Percentiles rank a stretch among this genome's conserved stretches.
Evolutionary conservation across 2,888 invertebrate genomes (phyloP).

Genomic region (Tetragnatha montana): DNA sequence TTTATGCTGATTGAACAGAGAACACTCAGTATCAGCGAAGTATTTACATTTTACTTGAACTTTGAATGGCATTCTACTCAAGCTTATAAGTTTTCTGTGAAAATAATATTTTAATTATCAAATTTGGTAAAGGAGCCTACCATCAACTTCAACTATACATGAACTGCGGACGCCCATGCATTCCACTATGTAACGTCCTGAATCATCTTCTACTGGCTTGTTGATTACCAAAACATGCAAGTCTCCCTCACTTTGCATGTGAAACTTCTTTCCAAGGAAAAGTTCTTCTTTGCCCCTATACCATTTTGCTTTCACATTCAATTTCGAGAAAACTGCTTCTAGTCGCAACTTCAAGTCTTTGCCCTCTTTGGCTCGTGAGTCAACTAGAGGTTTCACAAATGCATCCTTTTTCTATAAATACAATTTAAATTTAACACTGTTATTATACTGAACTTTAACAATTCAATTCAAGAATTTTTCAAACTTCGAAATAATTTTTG

Average conservation of each 20-base stretch:
- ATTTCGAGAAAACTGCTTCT: slow-evolving; percentile 95
- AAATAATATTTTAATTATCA: background rate
- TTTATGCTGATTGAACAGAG: too few relatives aligned
- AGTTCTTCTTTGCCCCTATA: slow-evolving; percentile 85
- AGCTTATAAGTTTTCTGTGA: too few relatives aligned
- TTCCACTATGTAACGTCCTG: slow-evolving; percentile 96
- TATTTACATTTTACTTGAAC: too few relatives aligned
- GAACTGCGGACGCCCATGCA: slow-evolving; percentile 91
- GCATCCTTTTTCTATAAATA: slow-evolving; percentile 89
- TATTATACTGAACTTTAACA: background rate
- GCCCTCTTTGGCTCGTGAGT: slow-evolving; percentile 95
- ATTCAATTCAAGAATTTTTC: too few relatives aligned
- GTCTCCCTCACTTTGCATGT: slow-evolving; percentile 94
- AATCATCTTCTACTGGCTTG: slow-evolving; percentile 95
- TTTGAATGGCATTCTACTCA: too few relatives aligned
- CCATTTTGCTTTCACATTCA: slow-evolving; percentile 83
- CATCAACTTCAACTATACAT: slow-evolving; percentile 94
- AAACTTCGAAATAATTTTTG: too few relatives aligned
- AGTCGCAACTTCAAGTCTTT: slow-evolving; percentile 96
- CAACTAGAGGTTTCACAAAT: slow-evolving; percentile 95
- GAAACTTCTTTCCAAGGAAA: slow-evolving; percentile 96
- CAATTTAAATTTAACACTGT: background rate
- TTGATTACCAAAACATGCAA: slow-evolving; percentile 92
- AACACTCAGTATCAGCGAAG: too few relatives aligned
- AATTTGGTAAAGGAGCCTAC: slow-evolving; percentile 76